phyloP scores from a whole-genome alignment of 2,888 invertebrate species.

The Auanema freiburgensis region DNA sequence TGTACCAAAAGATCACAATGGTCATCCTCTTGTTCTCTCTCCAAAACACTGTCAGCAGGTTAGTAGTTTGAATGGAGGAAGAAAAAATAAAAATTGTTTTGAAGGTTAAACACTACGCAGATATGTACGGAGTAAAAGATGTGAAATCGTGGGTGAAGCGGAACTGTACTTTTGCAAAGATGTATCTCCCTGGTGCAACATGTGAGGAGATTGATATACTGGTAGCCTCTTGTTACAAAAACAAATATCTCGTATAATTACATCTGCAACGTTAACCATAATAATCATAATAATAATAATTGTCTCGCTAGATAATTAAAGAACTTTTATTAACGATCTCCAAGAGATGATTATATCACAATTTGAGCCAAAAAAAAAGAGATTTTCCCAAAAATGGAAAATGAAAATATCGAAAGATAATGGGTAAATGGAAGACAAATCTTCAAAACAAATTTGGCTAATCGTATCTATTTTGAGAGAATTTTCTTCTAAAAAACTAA shows the following conservation, averaged over 20 bases:
- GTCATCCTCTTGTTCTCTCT: slow-evolving; percentile 51
- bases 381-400: no score
- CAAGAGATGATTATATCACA: no score
- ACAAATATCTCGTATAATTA: slow-evolving; percentile 21
- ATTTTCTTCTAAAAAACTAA: no score
- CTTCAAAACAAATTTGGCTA: no score
- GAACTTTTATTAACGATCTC: no score
- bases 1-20: slow-evolving; percentile 44
- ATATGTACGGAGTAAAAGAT: slow-evolving; percentile 56
- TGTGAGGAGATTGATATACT: slow-evolving; percentile 61
- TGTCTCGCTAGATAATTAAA: no score
- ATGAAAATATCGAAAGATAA: no score
- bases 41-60: slow-evolving; percentile 55
- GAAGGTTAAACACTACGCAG: slow-evolving; percentile 57
- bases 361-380: no score
- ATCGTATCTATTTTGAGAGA: no score
- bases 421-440: no score
- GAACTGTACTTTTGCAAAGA: slow-evolving; percentile 60
- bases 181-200: slow-evolving; percentile 60
- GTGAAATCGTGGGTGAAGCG: slow-evolving; percentile 52
- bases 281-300: no score
- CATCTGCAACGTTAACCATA: no score
- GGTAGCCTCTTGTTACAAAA: slow-evolving; percentile 56
- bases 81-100: background rate
- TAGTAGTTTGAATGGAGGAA: background rate